Evolutionary conservation across 2,888 invertebrate genomes (phyloP).

Genomic region (Cylindroiulus punctatus): DNA sequence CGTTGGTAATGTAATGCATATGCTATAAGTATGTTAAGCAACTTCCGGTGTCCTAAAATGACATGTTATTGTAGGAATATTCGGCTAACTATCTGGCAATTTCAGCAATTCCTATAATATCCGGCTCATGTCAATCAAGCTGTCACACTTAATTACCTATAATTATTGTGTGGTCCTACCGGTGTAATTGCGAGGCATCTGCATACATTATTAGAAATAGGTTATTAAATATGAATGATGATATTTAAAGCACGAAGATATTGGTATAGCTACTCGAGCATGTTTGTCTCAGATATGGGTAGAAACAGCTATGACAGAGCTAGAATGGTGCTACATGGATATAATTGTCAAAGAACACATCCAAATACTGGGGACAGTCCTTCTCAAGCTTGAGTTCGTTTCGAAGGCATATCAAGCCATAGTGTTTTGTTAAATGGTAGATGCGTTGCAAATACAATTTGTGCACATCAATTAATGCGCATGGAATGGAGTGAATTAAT

Average conservation of each 20-base stretch:
- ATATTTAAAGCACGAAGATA: not conserved
- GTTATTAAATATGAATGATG: constrained; percentile 3
- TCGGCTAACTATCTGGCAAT: not conserved
- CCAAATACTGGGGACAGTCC: no score
- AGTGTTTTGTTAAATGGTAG: no score
- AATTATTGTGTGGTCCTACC: not conserved
- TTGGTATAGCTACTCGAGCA: not conserved
- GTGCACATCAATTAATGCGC: not conserved
- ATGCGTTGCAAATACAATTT: not conserved
- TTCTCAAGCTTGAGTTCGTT: no score
- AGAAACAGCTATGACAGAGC: no score
- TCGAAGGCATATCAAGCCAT: no score
- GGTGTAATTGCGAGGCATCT: not conserved
- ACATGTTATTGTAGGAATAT: not conserved
- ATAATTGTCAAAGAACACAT: no score
- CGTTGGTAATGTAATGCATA: no score
- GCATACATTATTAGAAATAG: not conserved
- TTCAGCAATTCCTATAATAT: not conserved
- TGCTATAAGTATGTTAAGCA: no score
- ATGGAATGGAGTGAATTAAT: not conserved
- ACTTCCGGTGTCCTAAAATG: no score
- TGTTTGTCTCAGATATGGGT: no score
- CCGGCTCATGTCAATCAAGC: not conserved
- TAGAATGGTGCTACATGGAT: no score
- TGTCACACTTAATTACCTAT: constrained; percentile 10